Percentiles rank a stretch among this genome's conserved stretches.
These are phyloP conservation scores for Vimba vimba DNA, from an alignment of 2,113 vertebrate species.

Conservation along the genomic window DNA sequence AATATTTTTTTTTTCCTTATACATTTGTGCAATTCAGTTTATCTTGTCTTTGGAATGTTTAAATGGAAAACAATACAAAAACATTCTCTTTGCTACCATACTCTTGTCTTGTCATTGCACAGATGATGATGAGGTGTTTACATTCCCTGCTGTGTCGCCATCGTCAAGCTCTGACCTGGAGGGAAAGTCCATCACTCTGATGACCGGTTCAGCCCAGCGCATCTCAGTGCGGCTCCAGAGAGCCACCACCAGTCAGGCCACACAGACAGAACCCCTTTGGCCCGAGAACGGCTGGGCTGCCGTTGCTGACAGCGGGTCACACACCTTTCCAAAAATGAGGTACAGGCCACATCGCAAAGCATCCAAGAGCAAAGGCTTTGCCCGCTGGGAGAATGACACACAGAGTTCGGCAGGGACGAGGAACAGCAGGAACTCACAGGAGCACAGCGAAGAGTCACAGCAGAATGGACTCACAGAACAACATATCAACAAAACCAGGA, in stretches of 20 bases:
- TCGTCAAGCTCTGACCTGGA: constrained; percentile 74
- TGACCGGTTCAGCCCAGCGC: constrained; percentile 90
- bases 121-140: constrained; percentile 93
- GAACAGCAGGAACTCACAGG: constrained; percentile 65
- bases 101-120: constrained; percentile 36
- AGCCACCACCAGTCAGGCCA: constrained; percentile 92
- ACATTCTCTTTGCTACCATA: not conserved
- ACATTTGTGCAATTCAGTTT: not conserved
- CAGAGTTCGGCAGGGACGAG: constrained; percentile 45
- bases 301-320: constrained; percentile 79
- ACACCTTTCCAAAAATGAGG: constrained; percentile 97
- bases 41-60: not conserved
- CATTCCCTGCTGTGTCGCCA: constrained; percentile 81
- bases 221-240: constrained; percentile 93
- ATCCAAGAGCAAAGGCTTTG: constrained; percentile 88
- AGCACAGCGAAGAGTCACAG: constrained; percentile 64
- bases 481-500: constrained; percentile 73
- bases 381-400: constrained; percentile 89
- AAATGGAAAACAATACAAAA: not conserved
- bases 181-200: constrained; percentile 88
- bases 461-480: constrained; percentile 74
- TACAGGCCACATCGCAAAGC: constrained; percentile 85
- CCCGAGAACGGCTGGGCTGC: constrained; percentile 82
- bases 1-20: not conserved
- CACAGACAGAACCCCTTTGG: constrained; percentile 93